These are phyloP conservation scores for Antitype chi DNA, from an alignment of 2,888 invertebrate species.

Conservation along the genomic window DNA sequence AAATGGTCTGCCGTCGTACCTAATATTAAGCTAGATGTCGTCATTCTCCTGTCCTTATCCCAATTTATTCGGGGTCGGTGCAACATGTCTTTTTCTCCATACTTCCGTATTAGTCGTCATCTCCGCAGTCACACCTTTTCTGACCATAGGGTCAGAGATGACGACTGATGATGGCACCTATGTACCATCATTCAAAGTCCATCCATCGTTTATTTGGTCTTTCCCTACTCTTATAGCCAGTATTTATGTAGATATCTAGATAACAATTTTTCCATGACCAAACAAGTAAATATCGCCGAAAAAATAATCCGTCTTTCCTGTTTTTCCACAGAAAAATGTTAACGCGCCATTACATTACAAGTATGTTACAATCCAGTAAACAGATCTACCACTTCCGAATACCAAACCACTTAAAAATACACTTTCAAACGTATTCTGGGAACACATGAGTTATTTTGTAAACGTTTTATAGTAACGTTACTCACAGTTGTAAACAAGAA, in stretches of 20 bases:
- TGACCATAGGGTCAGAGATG: too few species aligned
- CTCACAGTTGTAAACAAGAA: conserved; percentile 50
- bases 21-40: background rate
- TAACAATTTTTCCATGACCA: background rate
- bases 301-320: background rate
- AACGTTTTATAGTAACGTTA: conserved; percentile 34
- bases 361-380: conserved; percentile 28
- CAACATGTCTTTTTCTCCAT: too few species aligned
- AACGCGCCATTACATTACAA: background rate
- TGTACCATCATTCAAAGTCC: too few species aligned
- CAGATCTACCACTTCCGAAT: conserved; percentile 55
- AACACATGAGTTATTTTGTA: conserved; percentile 23
- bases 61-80: too few species aligned
- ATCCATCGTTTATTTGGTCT: too few species aligned
- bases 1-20: background rate
- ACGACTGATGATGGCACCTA: too few species aligned
- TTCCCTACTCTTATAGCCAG: too few species aligned
- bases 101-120: too few species aligned
- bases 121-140: too few species aligned
- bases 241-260: background rate
- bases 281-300: background rate
- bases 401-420: conserved; percentile 46
- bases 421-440: conserved; percentile 36
- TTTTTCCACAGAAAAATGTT: conserved; percentile 20
- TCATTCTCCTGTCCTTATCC: too few species aligned